Evolutionary conservation across 2,888 invertebrate genomes (phyloP), one percentile per base, ranked within the genome.

Genomic region (Creontiades dilutus): DNA sequence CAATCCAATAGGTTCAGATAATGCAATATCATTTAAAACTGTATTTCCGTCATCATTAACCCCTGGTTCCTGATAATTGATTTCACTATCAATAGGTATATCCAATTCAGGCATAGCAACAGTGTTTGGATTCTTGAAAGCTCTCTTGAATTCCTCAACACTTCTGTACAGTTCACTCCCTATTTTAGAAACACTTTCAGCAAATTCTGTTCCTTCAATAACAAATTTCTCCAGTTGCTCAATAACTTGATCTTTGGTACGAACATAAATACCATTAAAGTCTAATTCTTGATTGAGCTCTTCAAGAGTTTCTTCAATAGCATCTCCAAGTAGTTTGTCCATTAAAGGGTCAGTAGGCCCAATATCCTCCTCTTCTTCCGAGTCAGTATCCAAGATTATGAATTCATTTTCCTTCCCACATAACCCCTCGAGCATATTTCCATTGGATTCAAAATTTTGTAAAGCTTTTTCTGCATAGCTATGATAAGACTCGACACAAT

Each of bases 1-100:
- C 47, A 96, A 93, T 0, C 13, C 27, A 12, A 0, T 23, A 14
- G 82, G 23, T 23, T 82, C 82, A 11, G 16, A n/a, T 1, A 0
- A 52, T 0, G 23, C 11, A 52, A 13, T 16, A 52, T 14, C 16
- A 48, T 48, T 48, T 12, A 13, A 14, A 1, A 13, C 3, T 52
- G 14, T 13, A 7, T 52, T 52, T 16, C 3, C 13, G 11, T 52
- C 16, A 5, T 52, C 14, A 52, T 52, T 16, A n/a, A 52, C 37
- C 16, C 37, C 16, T n/a, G n/a, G n/a, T n/a, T n/a, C n/a, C n/a
- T n/a, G 37, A 37, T 37, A 37, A 37, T 7, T 37, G 37, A 37
- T 37, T 37, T 37, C 37, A 52, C 2, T 28, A 0, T 37, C 37
- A 57, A 27, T 14, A 11, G 85, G 85, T 13, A 85, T 61, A 16